phyloP scores from a whole-genome alignment of 2,888 invertebrate species.

The Synanthedon myopaeformis region DNA sequence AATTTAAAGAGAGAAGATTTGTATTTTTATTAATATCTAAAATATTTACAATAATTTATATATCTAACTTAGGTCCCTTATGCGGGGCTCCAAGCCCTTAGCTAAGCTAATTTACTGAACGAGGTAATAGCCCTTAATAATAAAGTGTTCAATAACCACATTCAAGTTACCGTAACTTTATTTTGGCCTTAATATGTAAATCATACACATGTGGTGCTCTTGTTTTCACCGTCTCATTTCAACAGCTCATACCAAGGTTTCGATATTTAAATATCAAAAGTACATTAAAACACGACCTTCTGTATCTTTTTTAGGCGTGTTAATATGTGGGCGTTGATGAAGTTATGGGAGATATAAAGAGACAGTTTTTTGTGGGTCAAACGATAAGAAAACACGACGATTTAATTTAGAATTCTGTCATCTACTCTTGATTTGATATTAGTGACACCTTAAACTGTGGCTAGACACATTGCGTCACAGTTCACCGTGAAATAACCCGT shows the following conservation, averaged over 20 bases:
- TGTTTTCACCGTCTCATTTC: background rate
- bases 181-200: too few relatives aligned
- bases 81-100: too few relatives aligned
- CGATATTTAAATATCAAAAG: background rate
- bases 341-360: constrained; percentile 5
- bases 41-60: too few relatives aligned
- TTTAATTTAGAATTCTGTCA: constrained; percentile 1
- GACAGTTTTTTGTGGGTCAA: constrained; percentile 11
- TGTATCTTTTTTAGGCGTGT: background rate
- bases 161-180: too few relatives aligned
- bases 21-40: too few relatives aligned
- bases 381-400: constrained; percentile 5
- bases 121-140: too few relatives aligned
- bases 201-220: background rate
- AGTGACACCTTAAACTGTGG: background rate
- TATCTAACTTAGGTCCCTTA: too few relatives aligned
- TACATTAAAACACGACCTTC: background rate
- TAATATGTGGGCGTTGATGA: constrained; percentile 8
- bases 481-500: too few relatives aligned
- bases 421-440: background rate
- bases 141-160: too few relatives aligned
- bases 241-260: background rate
- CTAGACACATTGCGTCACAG: too few relatives aligned
- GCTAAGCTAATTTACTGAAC: too few relatives aligned
- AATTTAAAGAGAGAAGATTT: too few relatives aligned